Conservation (phyloP, 1,140 invertebrate genomes). For the Platorchestia sp. region DNA sequence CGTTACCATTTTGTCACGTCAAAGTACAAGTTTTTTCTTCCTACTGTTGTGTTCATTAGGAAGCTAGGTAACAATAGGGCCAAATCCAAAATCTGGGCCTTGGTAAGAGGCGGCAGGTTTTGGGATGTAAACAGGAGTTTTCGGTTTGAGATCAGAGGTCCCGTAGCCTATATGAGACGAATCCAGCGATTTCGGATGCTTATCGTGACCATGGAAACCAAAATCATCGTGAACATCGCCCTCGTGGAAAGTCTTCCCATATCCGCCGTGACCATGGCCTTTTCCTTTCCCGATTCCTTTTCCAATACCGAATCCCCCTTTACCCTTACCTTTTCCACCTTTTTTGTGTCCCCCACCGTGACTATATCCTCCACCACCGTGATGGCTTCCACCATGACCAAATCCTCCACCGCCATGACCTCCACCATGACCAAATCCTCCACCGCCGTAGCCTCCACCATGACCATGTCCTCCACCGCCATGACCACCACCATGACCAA, state of each 20-base stretch:
- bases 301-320: background rate
- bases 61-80: background rate
- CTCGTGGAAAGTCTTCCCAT: background rate
- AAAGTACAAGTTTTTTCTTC: background rate
- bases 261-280: constrained; percentile 15
- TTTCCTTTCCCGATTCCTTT: constrained; percentile 21
- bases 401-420: background rate
- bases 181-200: constrained; percentile 4
- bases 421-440: constrained; percentile 17
- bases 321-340: constrained; percentile 38
- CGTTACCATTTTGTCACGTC: background rate
- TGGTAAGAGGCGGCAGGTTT: background rate
- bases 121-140: constrained; percentile 37
- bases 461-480: background rate
- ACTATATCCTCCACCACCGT: background rate
- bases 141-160: background rate
- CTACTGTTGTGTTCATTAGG: background rate
- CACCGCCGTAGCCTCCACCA: background rate
- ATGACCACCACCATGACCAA: constrained; percentile 15
- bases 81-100: background rate
- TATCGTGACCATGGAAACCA: background rate
- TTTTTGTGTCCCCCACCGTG: background rate
- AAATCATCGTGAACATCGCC: background rate
- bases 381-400: constrained; percentile 1
- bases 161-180: background rate